These are phyloP conservation scores for Sinella curviseta DNA, from an alignment of 1,140 invertebrate species.

Conservation along the genomic window DNA sequence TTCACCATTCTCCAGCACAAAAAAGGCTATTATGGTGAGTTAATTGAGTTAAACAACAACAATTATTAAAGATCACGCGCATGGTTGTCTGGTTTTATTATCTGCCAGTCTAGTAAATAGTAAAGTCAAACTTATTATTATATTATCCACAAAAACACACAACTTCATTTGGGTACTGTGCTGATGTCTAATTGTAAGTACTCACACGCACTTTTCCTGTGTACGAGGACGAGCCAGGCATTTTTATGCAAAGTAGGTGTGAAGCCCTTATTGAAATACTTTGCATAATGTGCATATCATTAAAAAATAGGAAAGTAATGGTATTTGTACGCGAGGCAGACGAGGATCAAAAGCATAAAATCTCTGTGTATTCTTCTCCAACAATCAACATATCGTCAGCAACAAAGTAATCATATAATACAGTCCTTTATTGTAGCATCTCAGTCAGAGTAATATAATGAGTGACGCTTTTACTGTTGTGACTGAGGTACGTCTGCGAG, in stretches of 20 bases:
- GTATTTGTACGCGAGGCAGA: too few species aligned
- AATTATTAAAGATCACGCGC: neutral
- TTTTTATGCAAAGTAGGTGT: conserved; percentile 18
- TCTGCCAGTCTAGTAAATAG: too few species aligned
- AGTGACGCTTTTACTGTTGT: too few species aligned
- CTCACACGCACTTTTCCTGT: neutral
- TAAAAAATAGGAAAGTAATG: too few species aligned
- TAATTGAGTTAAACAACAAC: neutral
- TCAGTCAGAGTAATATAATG: too few species aligned
- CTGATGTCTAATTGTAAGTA: neutral
- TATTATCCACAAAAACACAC: neutral
- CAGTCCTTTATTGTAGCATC: too few species aligned
- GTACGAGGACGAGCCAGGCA: neutral
- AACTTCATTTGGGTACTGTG: neutral
- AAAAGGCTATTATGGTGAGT: conserved; percentile 3
- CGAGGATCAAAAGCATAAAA: too few species aligned
- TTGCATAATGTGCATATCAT: neutral
- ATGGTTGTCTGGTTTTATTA: neutral
- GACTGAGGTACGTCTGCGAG: neutral
- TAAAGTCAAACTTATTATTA: too few species aligned
- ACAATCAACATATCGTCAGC: too few species aligned
- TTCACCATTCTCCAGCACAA: too few species aligned
- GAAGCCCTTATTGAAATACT: neutral
- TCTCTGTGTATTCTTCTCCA: too few species aligned
- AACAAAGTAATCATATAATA: too few species aligned